Evolutionary conservation across 2,113 vertebrate species (phyloP), one percentile per base, ranked within the genome.

Genomic region (Sciurus niger): DNA sequence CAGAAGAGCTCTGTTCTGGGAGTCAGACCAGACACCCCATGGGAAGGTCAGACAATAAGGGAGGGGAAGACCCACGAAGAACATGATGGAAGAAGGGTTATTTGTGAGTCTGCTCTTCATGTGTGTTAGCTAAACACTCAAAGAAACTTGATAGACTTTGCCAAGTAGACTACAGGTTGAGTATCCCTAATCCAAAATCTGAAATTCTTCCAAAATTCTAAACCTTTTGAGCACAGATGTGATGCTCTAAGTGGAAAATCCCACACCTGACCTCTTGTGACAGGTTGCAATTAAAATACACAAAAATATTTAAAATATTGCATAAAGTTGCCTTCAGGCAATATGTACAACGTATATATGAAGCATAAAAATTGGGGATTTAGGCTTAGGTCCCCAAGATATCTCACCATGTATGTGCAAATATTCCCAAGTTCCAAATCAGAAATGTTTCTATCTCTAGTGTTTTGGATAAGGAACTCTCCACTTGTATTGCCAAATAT

Each of bases 111-210:
- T 94, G 2, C 40, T 4, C n/a, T 86, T 58, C 83, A 28, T 51
- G 30, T 84, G 37, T 95, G 79, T 91, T 95, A 82, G 28, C 34
- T 55, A 65, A 96, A 85, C 68, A 14, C 60, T 78, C 46, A 86
- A 70, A 51, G 79, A 83, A 91, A 93, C 79, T 93, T 28, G 91
- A 76, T 40, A 73, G 68, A 68, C 63, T 51, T n/a, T 85, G 9
- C 48, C 60, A 86, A 78, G 74, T 18, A 85, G 16, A 92, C 63
- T 78, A 92, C 12, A 92, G 34, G 20, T 32, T 74, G 80, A 63
- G 28, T 16, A 70, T 16, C 34, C 46, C 65, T 70, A 70, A 34
- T 53, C 65, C 51, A 68, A 82, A 34, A 28, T 55, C n/a, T 40
- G 13, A 73, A 58, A 18, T 43, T 4, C 25, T 58, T 8, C 13